Evolutionary conservation across 1,140 invertebrate species (phyloP), one percentile per base, ranked within the genome.

Genomic region (Drosophila pruinosa): DNA sequence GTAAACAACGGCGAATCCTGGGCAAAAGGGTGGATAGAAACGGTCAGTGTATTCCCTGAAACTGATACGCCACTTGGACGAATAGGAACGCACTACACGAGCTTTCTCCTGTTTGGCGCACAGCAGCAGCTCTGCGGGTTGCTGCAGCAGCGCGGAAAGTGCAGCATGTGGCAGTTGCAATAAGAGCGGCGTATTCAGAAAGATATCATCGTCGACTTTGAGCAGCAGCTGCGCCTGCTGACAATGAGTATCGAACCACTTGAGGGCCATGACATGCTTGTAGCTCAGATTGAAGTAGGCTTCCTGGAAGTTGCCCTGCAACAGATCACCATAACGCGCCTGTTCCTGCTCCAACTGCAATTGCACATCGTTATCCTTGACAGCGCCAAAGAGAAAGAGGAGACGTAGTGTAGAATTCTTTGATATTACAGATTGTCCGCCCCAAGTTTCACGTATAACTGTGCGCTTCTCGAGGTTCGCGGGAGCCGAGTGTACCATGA

Each of bases 261-360:
- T 96, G n/a, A 97, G 93, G 2, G 93, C 94, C 94, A 96, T 95
- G 1, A 96, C 94, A 91, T 97, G 96, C 90, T 98, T 98, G 78
- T 97, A 96, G 0, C 96, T 97, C 88, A 98, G 93, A 92, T 97
- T 98, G 58, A 94, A 93, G 85, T 97, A 98, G 15, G 92, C 92
- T 92, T 97, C 96, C 2, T 92, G 38, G 90, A 97, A 97, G 69
- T 93, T 94, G 17, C 95, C 96, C 91, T 96, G 95, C 12, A 97
- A 92, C 48, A 97, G 92, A 90, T 97, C 97, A 14, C 93, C 92
- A 75, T 94, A 93, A 0, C 78, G 75, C 3, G 85, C 72, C 67
- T 94, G 93, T 89, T 97, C 96, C 31, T 92, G 75, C 26, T 93
- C 74, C 2, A 97, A 71, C 12, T 81, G 72, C 0, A 85, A 64